phyloP scores from a whole-genome alignment of 2,797 vertebrate genomes.

The Anguilla anguilla region DNA sequence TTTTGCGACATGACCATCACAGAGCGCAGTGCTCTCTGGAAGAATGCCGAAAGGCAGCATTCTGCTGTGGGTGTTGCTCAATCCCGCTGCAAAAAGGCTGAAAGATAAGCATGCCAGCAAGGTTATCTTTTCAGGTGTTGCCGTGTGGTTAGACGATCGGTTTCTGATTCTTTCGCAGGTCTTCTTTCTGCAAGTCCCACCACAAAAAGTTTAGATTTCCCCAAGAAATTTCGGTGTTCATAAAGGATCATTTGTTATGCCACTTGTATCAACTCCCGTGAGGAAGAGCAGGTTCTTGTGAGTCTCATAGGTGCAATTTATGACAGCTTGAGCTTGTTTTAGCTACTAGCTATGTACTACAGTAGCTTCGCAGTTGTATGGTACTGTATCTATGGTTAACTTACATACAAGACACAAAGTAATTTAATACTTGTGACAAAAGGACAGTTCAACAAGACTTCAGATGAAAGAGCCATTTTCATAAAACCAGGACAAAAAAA shows the following conservation, averaged over 20 bases:
- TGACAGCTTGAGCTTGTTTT: background rate
- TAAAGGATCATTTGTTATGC: background rate
- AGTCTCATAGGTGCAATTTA: background rate
- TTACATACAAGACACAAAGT: background rate
- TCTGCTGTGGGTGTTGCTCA: conserved; percentile 35
- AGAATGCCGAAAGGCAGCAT: conserved; percentile 62
- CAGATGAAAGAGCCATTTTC: background rate
- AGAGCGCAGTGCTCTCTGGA: background rate
- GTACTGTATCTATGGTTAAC: background rate
- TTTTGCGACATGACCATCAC: conserved; percentile 17
- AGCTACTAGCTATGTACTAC: background rate
- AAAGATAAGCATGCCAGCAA: background rate
- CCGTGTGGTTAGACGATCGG: background rate
- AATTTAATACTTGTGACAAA: background rate
- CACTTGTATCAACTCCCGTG: background rate
- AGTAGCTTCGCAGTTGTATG: background rate
- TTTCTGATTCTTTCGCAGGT: background rate
- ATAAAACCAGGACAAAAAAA: background rate
- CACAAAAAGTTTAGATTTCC: background rate
- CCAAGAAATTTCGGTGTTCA: background rate
- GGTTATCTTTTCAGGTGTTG: background rate
- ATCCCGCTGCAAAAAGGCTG: background rate
- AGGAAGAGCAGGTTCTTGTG: background rate
- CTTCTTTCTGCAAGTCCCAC: background rate
- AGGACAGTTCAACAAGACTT: background rate